Evolutionary conservation across 2,113 vertebrate genomes (phyloP), one percentile per base, ranked within the genome.

Genomic region (Ophthalmolycus amberensis): DNA sequence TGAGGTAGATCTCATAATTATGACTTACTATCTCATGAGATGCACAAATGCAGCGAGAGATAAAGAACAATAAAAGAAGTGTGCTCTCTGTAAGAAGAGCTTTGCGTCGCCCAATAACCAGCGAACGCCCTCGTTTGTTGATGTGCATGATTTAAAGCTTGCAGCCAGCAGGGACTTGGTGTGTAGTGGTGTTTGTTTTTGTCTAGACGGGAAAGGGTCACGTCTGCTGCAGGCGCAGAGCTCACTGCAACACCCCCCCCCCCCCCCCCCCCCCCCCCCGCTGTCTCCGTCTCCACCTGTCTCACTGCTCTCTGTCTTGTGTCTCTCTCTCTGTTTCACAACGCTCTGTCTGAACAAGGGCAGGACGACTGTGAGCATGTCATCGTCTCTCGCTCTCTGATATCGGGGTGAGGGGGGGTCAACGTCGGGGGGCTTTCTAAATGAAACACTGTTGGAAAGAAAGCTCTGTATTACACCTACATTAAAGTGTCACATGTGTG

Each of bases 181-280:
- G 56, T 65, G 64, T 81, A 54, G 75, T 15, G 69, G 59, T 86
- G 79, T 88, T 88, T 72, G 70, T 70, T 72, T 85, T 46, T 52
- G 79, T 85, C 83, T 77, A 83, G 82, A 86, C 76, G 22, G 44
- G 82, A 63, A 85, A 63, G 82, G 87, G 34, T 80, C 81, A 77
- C 48, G 77, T 73, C 67, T 6, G 25, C 83, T 84, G 84, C 75
- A 76, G 80, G 84, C 75, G 5, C 50, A 72, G 74, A 79, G 54
- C 70, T 48, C n/a, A 27, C 77, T 72, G 71, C 79, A 79, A 34
- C 20, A 37, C 46, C 75, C 34, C 16, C 54, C 56, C 76, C 42
- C 44, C 71, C 22, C 18, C 18, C 50, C 38, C 71, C 27, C 20
- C 44, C 56, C 67, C 42, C 44, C 71, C 27, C 48, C 16, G n/a